Evolutionary conservation across 2,888 invertebrate genomes (phyloP).

Genomic region (Frankliniella fusca): DNA sequence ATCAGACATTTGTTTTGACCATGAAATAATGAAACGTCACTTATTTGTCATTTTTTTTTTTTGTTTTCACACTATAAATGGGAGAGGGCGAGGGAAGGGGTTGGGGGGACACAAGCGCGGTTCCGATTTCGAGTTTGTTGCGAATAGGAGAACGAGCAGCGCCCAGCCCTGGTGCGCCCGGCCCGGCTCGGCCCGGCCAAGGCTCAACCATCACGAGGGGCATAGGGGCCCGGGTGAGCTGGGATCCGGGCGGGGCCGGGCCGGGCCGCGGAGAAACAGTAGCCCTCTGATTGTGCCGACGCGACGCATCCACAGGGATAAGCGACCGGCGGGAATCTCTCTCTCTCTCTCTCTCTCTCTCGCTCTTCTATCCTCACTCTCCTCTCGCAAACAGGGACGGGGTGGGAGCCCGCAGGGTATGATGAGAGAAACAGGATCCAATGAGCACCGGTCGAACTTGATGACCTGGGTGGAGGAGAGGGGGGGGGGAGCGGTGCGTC

Average conservation of each 20-base stretch:
- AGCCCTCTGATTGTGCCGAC: not conserved
- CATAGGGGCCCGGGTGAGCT: not conserved
- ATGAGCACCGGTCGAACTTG: not conserved
- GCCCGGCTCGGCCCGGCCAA: not conserved
- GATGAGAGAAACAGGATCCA: not conserved
- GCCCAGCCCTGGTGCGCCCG: not conserved
- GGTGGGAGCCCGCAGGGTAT: not conserved
- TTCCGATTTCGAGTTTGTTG: too few species aligned
- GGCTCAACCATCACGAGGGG: not conserved
- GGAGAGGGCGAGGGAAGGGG: too few species aligned
- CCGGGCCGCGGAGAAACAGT: not conserved
- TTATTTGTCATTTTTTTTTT: too few species aligned
- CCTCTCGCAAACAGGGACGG: not conserved
- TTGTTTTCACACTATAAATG: too few species aligned
- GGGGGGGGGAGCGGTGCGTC: constrained; percentile 8
- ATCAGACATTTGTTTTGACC: too few species aligned
- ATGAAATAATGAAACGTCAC: too few species aligned
- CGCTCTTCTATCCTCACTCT: not conserved
- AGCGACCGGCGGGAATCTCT: too few species aligned
- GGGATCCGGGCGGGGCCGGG: not conserved
- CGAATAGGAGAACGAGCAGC: too few species aligned
- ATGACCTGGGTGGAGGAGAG: constrained; percentile 20
- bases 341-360: not conserved
- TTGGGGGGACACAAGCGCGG: too few species aligned
- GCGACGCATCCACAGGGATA: not conserved